Base-by-base conservation (phyloP, 1,140 invertebrate species). In the Brachionus angularis region DNA sequence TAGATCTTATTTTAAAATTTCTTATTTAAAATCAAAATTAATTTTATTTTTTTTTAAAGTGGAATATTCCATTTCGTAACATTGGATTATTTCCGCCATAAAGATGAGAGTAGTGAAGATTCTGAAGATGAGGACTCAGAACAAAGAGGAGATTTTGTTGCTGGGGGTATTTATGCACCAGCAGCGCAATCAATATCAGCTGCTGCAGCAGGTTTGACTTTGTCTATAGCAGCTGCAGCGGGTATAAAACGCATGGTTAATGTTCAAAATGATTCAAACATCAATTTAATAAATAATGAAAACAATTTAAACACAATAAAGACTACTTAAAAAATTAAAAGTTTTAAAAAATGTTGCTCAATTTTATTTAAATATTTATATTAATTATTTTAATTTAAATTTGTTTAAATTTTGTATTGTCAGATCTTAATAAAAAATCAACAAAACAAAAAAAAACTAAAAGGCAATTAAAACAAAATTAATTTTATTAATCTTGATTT, bases 11-110 rank as follows among this genome's bases (percentile, higher is more conserved):
- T 39, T 14, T 58, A 39, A 34, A 33, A 21, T 16, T 7, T 23
- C 10, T 12, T 21, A 18, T 55, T 21, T 3, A 16, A 8, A 36
- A 34, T 5, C 5, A 44, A 21, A 42, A 52, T n/a, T 64, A 46
- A 46, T 44, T 67, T 27, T 31, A 25, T 46, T 14, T 36, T 23
- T 23, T 18, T 44, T 36, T 70, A 25, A 27, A 70, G 67, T 44
- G 49, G 49, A 52, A 70, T 70, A 23, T 70, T 70, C 52, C 67
- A 70, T 42, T 70, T 70, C 52, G 67, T 70, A 8, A 70, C 46
- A 27, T 39, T 50, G 23, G 46, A 70, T 27, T 70, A 70, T 31
- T 70, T 70, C 10, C 47, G 67, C 3, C 33, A 67, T 23, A 44
- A 27, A 33, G 62, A 67, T 23, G 62, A 67, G 21, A 49, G 42